These are phyloP conservation scores for Megalurothrips usitatus DNA, from an alignment of 2,888 invertebrate genomes.

Conservation along the genomic window DNA sequence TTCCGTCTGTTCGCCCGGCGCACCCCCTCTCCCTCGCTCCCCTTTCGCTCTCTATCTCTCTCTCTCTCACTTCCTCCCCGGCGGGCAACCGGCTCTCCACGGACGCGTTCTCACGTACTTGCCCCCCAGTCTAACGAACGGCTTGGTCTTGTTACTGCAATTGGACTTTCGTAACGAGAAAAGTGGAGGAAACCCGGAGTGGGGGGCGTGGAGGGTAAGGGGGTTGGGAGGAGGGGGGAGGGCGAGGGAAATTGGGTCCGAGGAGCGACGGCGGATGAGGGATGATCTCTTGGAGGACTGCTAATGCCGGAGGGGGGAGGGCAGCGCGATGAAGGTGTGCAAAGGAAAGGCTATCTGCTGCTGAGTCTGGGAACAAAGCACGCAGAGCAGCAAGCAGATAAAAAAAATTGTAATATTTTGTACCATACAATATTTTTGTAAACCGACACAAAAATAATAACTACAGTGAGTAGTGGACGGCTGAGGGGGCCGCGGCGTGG, in stretches of 20 bases:
- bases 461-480: too few relatives aligned
- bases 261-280: not conserved
- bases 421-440: too few relatives aligned
- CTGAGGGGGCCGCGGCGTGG: too few relatives aligned
- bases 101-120: constrained; percentile 1
- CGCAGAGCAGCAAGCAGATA: too few relatives aligned
- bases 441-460: too few relatives aligned
- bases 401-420: too few relatives aligned
- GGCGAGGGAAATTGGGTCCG: not conserved
- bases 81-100: not conserved
- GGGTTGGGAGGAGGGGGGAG: too few relatives aligned
- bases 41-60: not conserved
- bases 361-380: too few relatives aligned
- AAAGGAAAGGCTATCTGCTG: too few relatives aligned
- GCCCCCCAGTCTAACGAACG: constrained; percentile 6
- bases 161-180: constrained; percentile 19
- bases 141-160: constrained; percentile 19
- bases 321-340: not conserved
- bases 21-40: too few relatives aligned
- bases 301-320: not conserved
- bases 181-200: not conserved
- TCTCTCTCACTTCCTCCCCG: not conserved
- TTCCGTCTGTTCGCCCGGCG: not conserved
- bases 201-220: not conserved
- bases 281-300: not conserved